Percentiles rank a stretch among this genome's conserved stretches.
These are phyloP conservation scores for Drosophila azteca DNA, from an alignment of 1,140 invertebrate genomes.

Conservation along the genomic window DNA sequence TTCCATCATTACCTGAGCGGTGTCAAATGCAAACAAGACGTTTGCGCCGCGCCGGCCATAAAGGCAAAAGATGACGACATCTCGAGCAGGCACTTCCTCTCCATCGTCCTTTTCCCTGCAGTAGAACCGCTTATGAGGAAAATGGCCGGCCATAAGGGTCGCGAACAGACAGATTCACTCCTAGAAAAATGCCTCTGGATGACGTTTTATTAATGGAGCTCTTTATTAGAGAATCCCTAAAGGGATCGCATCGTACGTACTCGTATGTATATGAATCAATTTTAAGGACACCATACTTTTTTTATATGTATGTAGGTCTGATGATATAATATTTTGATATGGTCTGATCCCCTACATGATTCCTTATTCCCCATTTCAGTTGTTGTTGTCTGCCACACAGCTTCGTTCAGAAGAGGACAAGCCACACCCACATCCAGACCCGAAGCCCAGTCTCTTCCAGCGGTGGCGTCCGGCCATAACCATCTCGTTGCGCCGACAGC, in stretches of 20 bases:
- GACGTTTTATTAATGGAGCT: no score
- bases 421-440: neutral
- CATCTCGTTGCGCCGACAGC: constrained; percentile 83
- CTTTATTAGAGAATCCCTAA: no score
- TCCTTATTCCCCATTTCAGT: no score
- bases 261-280: no score
- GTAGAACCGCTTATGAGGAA: constrained; percentile 9
- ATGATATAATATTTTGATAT: no score
- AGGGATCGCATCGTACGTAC: no score
- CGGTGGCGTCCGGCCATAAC: constrained; percentile 83
- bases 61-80: constrained; percentile 58
- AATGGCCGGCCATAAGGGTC: constrained; percentile 26
- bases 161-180: no score
- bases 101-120: constrained; percentile 1
- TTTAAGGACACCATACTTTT: no score
- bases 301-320: no score
- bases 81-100: constrained; percentile 7
- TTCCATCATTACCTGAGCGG: constrained; percentile 75
- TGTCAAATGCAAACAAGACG: constrained; percentile 79
- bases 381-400: no score
- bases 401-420: constrained; percentile 1
- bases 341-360: no score
- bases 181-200: no score
- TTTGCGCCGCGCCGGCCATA: constrained; percentile 77
- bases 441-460: constrained; percentile 46